These are phyloP conservation scores for Brachionus rubens DNA, from an alignment of 1,140 invertebrate genomes.

Conservation along the genomic window DNA sequence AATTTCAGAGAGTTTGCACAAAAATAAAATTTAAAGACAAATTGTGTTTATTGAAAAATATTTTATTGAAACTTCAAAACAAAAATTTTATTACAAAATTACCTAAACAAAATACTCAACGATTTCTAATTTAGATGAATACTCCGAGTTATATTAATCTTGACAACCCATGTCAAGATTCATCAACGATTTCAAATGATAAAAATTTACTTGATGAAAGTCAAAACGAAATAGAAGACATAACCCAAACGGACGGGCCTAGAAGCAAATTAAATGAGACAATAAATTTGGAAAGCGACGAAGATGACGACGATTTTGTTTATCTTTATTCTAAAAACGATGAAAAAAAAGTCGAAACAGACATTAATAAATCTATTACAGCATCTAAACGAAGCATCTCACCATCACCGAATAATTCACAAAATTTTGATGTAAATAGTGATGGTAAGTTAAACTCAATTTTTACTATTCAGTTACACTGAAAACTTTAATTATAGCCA, in stretches of 20 bases:
- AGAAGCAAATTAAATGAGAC: no score
- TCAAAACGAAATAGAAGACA: not conserved
- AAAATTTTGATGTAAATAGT: not conserved
- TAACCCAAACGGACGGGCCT: not conserved
- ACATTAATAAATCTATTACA: not conserved
- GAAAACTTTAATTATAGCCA: not conserved
- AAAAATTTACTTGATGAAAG: not conserved
- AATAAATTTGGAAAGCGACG: not conserved
- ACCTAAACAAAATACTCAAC: no score
- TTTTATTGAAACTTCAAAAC: no score
- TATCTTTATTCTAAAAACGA: not conserved
- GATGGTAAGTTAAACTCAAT: not conserved
- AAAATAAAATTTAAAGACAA: no score
- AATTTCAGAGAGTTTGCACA: no score
- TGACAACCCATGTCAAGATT: not conserved
- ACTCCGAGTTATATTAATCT: conserved; percentile 4
- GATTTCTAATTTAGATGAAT: no score
- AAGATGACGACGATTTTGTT: not conserved
- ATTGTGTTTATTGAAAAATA: not conserved
- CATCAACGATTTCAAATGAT: not conserved
- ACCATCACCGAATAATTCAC: no score
- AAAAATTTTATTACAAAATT: no score
- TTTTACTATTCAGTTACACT: no score
- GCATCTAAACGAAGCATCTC: not conserved
- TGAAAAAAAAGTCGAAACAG: not conserved